Conservation (phyloP, 2,113 vertebrate species). For the Calonectris borealis region DNA sequence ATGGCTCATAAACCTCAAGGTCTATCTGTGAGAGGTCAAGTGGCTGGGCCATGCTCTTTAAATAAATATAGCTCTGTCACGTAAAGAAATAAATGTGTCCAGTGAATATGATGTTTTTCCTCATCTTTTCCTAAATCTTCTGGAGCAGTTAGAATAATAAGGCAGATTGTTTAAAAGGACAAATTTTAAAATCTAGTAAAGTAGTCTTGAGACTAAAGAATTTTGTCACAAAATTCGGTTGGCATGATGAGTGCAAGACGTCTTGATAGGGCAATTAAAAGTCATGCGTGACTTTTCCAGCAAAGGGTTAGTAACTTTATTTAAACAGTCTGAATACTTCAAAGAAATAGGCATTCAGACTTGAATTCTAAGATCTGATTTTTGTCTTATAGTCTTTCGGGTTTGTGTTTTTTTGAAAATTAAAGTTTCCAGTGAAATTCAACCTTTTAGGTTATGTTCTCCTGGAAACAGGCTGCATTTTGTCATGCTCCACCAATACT, state of each 20-base stretch:
- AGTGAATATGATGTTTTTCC: neutral
- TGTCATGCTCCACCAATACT: neutral
- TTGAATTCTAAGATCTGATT: neutral
- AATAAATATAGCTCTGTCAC: constrained; percentile 26
- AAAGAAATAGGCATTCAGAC: neutral
- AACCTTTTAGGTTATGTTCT: neutral
- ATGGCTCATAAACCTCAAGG: constrained; percentile 50
- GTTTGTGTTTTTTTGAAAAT: neutral
- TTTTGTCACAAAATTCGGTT: neutral
- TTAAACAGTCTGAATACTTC: neutral
- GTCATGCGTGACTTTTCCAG: neutral
- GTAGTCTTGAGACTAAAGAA: neutral
- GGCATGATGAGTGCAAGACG: neutral
- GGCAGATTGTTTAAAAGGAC: neutral
- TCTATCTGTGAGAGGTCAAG: constrained; percentile 29
- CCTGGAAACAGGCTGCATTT: neutral
- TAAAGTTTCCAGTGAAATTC: neutral
- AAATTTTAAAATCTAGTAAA: neutral
- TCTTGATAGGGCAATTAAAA: neutral
- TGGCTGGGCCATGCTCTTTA: neutral
- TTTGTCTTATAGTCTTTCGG: neutral
- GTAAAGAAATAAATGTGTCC: neutral
- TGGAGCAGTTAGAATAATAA: neutral
- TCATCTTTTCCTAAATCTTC: neutral
- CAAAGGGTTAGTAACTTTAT: neutral